These are phyloP conservation scores for Gnathonemus echidnorhynchus DNA, from an alignment of 2,113 vertebrate species.

Conservation along the genomic window DNA sequence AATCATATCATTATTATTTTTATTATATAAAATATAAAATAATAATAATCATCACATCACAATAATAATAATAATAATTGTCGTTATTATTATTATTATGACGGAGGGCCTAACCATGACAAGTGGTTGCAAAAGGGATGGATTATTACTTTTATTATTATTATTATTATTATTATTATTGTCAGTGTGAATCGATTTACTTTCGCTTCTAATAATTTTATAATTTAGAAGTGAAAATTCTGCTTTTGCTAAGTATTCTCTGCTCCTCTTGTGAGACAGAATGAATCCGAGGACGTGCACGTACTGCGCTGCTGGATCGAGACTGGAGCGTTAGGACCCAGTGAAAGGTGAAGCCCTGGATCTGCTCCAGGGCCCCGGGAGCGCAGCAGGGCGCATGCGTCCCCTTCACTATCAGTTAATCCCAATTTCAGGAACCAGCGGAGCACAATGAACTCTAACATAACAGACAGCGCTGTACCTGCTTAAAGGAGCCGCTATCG, in stretches of 20 bases:
- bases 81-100: too few species aligned
- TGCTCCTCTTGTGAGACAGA: neutral
- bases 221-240: neutral
- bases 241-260: neutral
- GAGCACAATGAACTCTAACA: slow-evolving; percentile 55
- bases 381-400: slow-evolving; percentile 68
- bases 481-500: slow-evolving; percentile 57
- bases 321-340: slow-evolving; percentile 50
- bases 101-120: neutral
- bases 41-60: too few species aligned
- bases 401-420: slow-evolving; percentile 44
- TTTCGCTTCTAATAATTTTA: neutral
- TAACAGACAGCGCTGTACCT: slow-evolving; percentile 63
- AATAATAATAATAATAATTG: too few species aligned
- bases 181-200: neutral
- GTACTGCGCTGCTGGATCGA: neutral
- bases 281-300: neutral
- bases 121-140: neutral
- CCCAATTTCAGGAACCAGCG: slow-evolving; percentile 44
- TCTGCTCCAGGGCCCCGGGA: slow-evolving; percentile 27
- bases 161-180: neutral
- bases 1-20: too few species aligned
- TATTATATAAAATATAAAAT: too few species aligned
- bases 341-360: slow-evolving; percentile 29
- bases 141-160: neutral